phyloP scores from a whole-genome alignment of 2,888 invertebrate genomes.

The Tenthredo mesomela region DNA sequence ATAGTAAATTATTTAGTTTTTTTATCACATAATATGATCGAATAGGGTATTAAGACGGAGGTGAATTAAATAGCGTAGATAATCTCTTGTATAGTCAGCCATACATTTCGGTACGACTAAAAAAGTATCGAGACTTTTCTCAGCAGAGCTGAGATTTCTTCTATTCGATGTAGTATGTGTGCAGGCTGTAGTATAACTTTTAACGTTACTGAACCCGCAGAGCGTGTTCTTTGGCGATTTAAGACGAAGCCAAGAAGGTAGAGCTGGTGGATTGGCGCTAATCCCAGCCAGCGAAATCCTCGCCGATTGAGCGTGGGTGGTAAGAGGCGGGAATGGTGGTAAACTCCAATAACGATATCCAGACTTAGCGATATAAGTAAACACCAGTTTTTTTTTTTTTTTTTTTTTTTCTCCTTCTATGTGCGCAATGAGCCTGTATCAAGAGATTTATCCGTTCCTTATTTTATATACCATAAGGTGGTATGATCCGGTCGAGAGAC shows the following conservation, averaged over 20 bases:
- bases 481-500: not conserved
- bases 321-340: constrained; percentile 14
- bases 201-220: not conserved
- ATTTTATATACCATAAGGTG: constrained; percentile 5
- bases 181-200: constrained; percentile 7
- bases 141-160: not conserved
- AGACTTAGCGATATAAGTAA: constrained; percentile 48
- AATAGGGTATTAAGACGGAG: not conserved
- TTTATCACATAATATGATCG: not conserved
- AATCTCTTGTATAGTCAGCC: not conserved
- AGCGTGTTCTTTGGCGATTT: constrained; percentile 36
- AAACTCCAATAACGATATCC: constrained; percentile 49
- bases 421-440: not conserved
- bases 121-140: not conserved
- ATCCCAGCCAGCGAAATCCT: constrained; percentile 45
- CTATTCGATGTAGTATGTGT: not conserved
- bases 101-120: not conserved
- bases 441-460: not conserved
- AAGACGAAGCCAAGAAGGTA: constrained; percentile 43
- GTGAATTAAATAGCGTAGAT: not conserved
- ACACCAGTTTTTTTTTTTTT: constrained; percentile 18
- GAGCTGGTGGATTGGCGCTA: constrained; percentile 48
- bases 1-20: not conserved
- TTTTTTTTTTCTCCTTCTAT: not conserved
- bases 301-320: constrained; percentile 4